Conservation (phyloP, 2,888 invertebrate species). For the Melieria omissa region DNA sequence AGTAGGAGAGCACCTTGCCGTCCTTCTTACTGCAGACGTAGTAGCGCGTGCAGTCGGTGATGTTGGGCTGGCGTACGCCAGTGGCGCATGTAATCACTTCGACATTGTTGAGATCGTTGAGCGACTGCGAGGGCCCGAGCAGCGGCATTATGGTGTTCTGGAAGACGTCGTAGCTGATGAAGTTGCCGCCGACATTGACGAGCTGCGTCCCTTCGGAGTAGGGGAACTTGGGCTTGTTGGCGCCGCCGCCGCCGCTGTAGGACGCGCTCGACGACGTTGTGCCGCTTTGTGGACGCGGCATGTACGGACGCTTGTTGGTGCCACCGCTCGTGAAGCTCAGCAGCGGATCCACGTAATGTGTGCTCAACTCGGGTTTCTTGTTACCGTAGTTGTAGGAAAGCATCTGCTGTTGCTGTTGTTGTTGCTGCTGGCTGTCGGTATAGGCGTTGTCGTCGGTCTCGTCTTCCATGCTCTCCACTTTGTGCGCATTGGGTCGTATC, state of each 20-base stretch:
- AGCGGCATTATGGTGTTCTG: constrained; percentile 60
- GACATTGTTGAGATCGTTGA: constrained; percentile 52
- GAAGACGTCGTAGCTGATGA: constrained; percentile 61
- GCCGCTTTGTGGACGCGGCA: constrained; percentile 46
- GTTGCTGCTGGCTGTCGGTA: constrained; percentile 43
- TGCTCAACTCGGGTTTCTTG: constrained; percentile 25
- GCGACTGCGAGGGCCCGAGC: constrained; percentile 48
- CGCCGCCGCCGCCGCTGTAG: constrained; percentile 24
- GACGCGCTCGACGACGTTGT: constrained; percentile 18
- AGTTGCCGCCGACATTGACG: constrained; percentile 61
- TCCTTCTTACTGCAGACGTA: constrained; percentile 68
- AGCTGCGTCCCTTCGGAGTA: constrained; percentile 50
- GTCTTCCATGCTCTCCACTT: constrained; percentile 57
- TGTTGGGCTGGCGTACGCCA: constrained; percentile 67
- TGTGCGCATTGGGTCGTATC: constrained; percentile 61
- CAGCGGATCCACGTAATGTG: constrained; percentile 13
- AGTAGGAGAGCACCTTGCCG: constrained; percentile 65
- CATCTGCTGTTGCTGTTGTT: constrained; percentile 41
- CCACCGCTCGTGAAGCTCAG: constrained; percentile 16
- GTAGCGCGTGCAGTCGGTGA: constrained; percentile 68
- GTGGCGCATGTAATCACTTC: constrained; percentile 66
- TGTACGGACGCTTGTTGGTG: constrained; percentile 45
- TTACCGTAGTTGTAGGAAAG: constrained; percentile 50
- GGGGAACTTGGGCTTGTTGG: constrained; percentile 44
- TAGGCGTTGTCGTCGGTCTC: constrained; percentile 46